Conservation (phyloP, 2,113 vertebrate genomes). For the Tenebrosternarchus preto region DNA sequence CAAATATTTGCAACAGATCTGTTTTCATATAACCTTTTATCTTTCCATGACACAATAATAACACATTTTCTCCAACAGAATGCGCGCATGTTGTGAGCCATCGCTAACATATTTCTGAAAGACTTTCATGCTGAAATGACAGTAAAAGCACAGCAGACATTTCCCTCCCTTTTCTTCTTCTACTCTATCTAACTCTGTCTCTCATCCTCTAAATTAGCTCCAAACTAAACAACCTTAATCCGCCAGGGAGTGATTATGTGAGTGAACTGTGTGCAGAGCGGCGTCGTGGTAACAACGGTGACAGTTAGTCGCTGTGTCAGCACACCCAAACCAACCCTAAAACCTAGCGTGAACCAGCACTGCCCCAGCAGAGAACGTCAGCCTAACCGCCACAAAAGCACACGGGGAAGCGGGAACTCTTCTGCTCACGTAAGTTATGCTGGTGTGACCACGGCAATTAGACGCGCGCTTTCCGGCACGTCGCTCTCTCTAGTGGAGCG, state of each 20-base stretch:
- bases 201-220: neutral
- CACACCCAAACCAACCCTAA: constrained; percentile 1
- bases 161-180: neutral
- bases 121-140: neutral
- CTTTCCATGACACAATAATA: too few relatives aligned
- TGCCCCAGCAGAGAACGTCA: constrained; percentile 1
- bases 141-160: neutral
- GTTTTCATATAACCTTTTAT: too few relatives aligned
- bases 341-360: constrained; percentile 31
- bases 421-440: constrained; percentile 61
- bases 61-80: too few relatives aligned
- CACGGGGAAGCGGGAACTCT: constrained; percentile 70
- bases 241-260: constrained; percentile 51
- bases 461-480: constrained; percentile 67
- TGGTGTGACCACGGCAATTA: constrained; percentile 75
- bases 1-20: neutral
- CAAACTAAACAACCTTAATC: constrained; percentile 1
- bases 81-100: too few relatives aligned
- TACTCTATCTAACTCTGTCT: neutral
- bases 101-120: neutral
- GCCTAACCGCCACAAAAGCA: constrained; percentile 67
- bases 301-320: constrained; percentile 32
- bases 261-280: constrained; percentile 33
- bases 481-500: constrained; percentile 74
- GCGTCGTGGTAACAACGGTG: neutral